Percentiles rank a stretch among this genome's conserved stretches.
Evolutionary conservation across 2,113 vertebrate genomes (phyloP).

Genomic region (Hymenochirus boettgeri): DNA sequence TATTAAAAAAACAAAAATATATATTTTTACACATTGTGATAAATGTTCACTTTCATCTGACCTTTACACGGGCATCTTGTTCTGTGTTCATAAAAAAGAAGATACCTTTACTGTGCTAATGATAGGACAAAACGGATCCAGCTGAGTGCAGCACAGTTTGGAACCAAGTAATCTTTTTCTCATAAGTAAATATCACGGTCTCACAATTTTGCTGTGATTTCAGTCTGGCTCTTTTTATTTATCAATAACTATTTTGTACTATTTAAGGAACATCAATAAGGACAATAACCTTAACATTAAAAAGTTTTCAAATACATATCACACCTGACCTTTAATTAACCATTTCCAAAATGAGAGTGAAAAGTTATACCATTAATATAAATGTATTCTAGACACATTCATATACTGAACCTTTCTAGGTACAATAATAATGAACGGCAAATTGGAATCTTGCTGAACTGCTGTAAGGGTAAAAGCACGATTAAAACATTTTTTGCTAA

Average conservation of each 20-base stretch:
- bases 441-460: too few relatives aligned
- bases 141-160: slow-evolving; percentile 22
- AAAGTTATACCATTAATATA: too few relatives aligned
- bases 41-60: slow-evolving; percentile 42
- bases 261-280: slow-evolving; percentile 11
- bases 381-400: too few relatives aligned
- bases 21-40: slow-evolving; percentile 35
- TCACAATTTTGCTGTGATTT: slow-evolving; percentile 34
- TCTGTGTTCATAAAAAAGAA: slow-evolving; percentile 24
- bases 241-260: slow-evolving; percentile 8
- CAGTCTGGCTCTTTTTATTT: slow-evolving; percentile 20
- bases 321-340: too few relatives aligned
- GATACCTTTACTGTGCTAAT: slow-evolving; percentile 38
- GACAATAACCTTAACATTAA: too few relatives aligned
- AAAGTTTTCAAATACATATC: too few relatives aligned
- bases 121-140: slow-evolving; percentile 18
- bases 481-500: too few relatives aligned
- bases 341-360: too few relatives aligned
- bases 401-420: too few relatives aligned
- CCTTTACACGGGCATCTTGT: slow-evolving; percentile 31
- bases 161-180: slow-evolving; percentile 30
- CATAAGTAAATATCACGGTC: slow-evolving; percentile 27
- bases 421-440: too few relatives aligned
- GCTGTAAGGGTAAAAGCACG: too few relatives aligned
- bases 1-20: neutral